Base-by-base conservation (phyloP, 2,113 vertebrate genomes). In the Triplophysa dalaica region DNA sequence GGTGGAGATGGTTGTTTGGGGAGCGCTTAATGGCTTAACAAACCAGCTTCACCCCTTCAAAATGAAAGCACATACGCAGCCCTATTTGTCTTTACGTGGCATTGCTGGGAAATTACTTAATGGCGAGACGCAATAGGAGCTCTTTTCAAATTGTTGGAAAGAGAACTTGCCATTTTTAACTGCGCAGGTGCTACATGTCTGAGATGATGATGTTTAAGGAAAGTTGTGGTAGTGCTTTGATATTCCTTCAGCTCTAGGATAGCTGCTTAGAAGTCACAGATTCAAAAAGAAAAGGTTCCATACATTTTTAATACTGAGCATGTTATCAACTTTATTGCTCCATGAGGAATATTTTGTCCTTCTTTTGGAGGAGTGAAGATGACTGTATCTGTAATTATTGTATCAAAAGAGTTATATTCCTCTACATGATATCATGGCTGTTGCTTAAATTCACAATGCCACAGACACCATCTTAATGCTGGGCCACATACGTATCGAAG, bases 291-390 rank as follows among this genome's bases (percentile, higher is more conserved):
- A 77, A 17, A 61, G 62, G 60, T 56, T 62, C 67, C 75, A 89
- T 90, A 70, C 61, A 91, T 90, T 89, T 91, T 91, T 89, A 91
- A 86, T 83, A 66, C 60, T 69, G 81, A 75, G 81, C 83, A 86
- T 88, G 87, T 91, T 87, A 89, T 89, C 87, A 87, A 87, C 89
- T 91, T 88, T 86, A 81, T 81, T 79, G 87, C 89, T 88, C 86
- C 89, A 86, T 86, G 82, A 82, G 80, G 81, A 86, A 83, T 75
- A 86, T 88, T 89, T 89, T 58, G 82, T 81, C 88, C 81, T 86
- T 77, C 74, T 75, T 22, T 70, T 84, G 85, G 89, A 82, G 76
- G 81, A 83, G 85, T 78, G 73, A 85, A 86, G 78, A 88, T 81
- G 85, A 75, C 67, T 22, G 73, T 52, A 62, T 70, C 76, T 87